phyloP scores from a whole-genome alignment of 2,113 vertebrate genomes.

The human region DNA sequence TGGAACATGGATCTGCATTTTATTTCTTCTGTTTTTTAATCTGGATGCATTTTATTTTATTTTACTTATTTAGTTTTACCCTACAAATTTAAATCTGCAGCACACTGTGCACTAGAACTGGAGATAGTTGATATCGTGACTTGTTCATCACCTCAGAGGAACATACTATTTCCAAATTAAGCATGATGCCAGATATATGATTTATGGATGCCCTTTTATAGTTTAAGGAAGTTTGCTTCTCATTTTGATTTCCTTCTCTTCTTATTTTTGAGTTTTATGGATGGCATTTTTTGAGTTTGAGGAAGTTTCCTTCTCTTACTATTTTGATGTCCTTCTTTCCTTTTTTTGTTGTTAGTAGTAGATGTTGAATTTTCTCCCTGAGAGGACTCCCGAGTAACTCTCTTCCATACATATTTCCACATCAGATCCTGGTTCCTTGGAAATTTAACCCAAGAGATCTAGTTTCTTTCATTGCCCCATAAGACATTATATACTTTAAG shows the following conservation, averaged over 20 bases:
- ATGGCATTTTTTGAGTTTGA: not conserved
- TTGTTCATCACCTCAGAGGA: not conserved
- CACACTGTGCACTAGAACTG: not conserved
- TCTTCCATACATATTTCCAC: not conserved
- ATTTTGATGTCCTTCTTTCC: not conserved
- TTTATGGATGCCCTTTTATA: not conserved
- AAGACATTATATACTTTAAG: not conserved
- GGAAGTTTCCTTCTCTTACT: not conserved
- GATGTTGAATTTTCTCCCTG: not conserved
- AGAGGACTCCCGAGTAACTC: no score
- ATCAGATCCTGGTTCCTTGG: not conserved
- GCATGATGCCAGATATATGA: not conserved
- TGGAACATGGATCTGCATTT: not conserved
- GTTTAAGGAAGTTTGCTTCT: not conserved
- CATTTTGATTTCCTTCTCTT: not conserved
- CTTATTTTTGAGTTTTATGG: no score
- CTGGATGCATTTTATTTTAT: not conserved
- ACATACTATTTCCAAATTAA: not conserved
- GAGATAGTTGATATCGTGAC: not conserved
- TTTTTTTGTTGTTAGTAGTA: not conserved
- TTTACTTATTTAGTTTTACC: not conserved
- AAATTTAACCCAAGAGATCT: not conserved
- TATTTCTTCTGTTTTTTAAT: not conserved
- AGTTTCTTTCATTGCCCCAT: not conserved
- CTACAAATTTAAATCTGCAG: not conserved